phyloP scores from a whole-genome alignment of 2,888 invertebrate genomes.

The Clivina fossor region DNA sequence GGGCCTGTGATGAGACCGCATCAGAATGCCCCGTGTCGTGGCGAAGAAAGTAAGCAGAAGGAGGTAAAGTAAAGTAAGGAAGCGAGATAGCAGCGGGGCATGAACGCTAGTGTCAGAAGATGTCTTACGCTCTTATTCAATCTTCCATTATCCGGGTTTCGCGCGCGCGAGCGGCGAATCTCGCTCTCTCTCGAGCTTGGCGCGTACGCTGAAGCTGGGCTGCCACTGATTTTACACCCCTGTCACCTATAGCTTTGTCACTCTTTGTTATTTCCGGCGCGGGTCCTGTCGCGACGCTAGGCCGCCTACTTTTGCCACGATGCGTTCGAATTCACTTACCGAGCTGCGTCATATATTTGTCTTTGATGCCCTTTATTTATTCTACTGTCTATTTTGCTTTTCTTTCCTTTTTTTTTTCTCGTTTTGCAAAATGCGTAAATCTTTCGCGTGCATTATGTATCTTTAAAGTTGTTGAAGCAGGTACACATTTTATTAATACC shows the following conservation, averaged over 20 bases:
- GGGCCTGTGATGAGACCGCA: background rate
- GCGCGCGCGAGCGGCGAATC: conserved; percentile 1
- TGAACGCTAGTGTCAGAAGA: background rate
- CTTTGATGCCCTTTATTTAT: too few species aligned
- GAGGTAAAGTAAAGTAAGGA: background rate
- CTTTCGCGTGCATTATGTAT: too few species aligned
- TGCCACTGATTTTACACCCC: conserved; percentile 47
- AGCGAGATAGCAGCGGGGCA: background rate
- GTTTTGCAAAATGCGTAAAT: too few species aligned
- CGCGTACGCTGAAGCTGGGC: too few species aligned
- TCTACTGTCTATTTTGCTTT: too few species aligned
- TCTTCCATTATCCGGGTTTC: conserved; percentile 50
- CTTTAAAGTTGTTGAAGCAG: too few species aligned
- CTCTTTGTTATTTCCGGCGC: conserved; percentile 45
- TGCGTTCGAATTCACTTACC: background rate
- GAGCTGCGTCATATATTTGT: too few species aligned
- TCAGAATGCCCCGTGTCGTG: background rate
- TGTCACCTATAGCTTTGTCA: conserved; percentile 49
- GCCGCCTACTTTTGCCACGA: background rate
- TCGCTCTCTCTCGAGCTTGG: too few species aligned
- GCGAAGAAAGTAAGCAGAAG: background rate
- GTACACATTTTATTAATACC: too few species aligned
- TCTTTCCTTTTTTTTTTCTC: too few species aligned
- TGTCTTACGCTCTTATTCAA: conserved; percentile 49
- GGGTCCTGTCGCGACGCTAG: too few species aligned